These are phyloP conservation scores for Colossoma macropomum DNA, from an alignment of 2,113 vertebrate genomes.

Conservation along the genomic window DNA sequence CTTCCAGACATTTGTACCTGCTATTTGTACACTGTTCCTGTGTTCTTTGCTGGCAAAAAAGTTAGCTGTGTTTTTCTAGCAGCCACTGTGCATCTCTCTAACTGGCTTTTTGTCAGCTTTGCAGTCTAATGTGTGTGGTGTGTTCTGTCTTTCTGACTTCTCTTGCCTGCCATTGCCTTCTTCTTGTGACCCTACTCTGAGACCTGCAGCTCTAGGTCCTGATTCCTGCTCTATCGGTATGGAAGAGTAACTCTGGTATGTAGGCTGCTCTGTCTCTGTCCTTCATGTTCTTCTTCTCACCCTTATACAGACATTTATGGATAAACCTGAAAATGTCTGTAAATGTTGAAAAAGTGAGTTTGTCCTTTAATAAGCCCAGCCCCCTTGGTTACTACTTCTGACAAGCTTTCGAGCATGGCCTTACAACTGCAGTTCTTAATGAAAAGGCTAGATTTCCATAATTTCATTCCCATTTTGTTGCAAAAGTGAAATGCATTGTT, in stretches of 20 bases:
- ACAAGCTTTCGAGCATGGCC: no score
- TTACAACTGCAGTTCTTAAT: no score
- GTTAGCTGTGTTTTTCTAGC: constrained; percentile 15
- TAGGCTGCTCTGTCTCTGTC: constrained; percentile 71
- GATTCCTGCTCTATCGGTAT: constrained; percentile 94
- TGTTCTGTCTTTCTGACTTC: constrained; percentile 73
- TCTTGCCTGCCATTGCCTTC: constrained; percentile 55
- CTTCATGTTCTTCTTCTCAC: constrained; percentile 35
- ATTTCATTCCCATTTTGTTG: no score
- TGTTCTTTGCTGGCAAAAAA: not conserved
- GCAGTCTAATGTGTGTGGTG: constrained; percentile 67
- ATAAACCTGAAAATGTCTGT: no score
- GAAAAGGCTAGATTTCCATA: no score
- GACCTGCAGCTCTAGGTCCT: constrained; percentile 85
- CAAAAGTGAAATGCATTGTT: no score
- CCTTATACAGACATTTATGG: not conserved
- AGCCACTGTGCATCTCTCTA: constrained; percentile 3
- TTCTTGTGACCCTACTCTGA: constrained; percentile 62
- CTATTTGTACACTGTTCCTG: not conserved
- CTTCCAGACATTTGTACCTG: not conserved
- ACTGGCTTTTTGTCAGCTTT: constrained; percentile 52
- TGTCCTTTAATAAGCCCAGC: no score
- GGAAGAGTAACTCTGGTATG: constrained; percentile 93
- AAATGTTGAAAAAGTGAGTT: not conserved
- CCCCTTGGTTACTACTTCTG: no score